Percentiles rank a stretch among this genome's conserved stretches.
phyloP scores from a whole-genome alignment of 2,888 invertebrate species.

The Colletes collaris region DNA sequence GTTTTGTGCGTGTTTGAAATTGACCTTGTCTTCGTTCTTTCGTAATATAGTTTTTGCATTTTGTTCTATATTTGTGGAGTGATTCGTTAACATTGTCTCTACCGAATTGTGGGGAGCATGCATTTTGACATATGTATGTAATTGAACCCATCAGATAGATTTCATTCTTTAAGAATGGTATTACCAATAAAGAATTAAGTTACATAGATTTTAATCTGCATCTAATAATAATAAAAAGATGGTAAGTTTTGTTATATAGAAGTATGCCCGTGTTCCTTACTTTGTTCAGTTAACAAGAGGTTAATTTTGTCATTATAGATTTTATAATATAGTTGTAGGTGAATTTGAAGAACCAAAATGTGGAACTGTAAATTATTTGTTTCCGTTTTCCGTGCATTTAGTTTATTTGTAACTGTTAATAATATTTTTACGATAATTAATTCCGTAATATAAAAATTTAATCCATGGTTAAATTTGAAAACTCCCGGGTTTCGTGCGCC shows the following conservation, averaged over 20 bases:
- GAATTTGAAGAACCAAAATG: neutral
- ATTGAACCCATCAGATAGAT: neutral
- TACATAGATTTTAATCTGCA: neutral
- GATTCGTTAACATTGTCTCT: neutral
- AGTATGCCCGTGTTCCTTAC: neutral
- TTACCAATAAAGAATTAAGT: neutral
- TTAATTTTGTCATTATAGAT: conserved; percentile 2
- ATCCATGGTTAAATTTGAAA: conserved; percentile 29
- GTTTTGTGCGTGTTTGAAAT: neutral
- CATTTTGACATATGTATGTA: neutral
- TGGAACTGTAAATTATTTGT: neutral
- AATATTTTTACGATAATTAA: neutral
- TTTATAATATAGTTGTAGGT: neutral
- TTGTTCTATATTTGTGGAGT: conserved; percentile 21
- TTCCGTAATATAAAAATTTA: neutral
- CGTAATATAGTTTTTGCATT: neutral
- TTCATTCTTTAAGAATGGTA: neutral
- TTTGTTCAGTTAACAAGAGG: neutral
- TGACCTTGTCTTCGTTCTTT: neutral
- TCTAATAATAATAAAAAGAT: neutral
- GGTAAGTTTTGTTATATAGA: neutral
- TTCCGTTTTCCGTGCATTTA: neutral
- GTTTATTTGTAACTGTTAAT: neutral
- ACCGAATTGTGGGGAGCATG: neutral
- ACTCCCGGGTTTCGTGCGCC: conserved; percentile 12